Percentiles rank a stretch among this genome's conserved stretches.
Evolutionary conservation across 2,888 invertebrate species (phyloP).

Genomic region (Nomada ferruginata): DNA sequence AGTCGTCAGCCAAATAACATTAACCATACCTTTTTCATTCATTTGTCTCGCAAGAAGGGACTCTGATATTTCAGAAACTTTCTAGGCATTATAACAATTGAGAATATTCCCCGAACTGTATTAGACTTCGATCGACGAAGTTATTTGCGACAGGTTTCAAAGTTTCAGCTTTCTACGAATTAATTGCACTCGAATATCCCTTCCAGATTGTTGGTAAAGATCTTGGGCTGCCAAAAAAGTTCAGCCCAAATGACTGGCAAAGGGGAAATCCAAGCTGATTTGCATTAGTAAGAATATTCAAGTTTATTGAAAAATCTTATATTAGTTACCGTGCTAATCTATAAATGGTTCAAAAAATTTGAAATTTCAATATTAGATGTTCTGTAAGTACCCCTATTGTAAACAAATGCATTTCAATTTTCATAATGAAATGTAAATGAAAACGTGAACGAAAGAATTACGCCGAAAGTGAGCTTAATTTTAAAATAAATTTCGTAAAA

Average conservation of each 20-base stretch:
- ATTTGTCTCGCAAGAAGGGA: too few species aligned
- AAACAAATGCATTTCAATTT: too few species aligned
- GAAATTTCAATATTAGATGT: too few species aligned
- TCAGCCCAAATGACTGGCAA: background rate
- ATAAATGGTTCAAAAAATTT: too few species aligned
- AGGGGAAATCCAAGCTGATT: background rate
- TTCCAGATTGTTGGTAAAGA: constrained; percentile 25
- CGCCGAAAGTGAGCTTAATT: too few species aligned
- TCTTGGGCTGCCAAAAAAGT: background rate
- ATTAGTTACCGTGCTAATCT: too few species aligned
- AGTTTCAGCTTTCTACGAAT: constrained; percentile 8
- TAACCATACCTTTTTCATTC: background rate
- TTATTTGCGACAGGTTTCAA: background rate
- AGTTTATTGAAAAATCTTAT: background rate
- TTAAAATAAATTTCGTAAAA: background rate
- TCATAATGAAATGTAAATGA: background rate
- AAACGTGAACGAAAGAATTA: background rate
- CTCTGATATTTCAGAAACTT: background rate
- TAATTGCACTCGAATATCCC: constrained; percentile 35
- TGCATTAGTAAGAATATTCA: background rate
- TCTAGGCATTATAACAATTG: background rate
- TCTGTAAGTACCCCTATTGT: too few species aligned
- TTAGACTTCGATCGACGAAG: constrained; percentile 26
- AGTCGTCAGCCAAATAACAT: background rate
- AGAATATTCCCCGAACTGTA: constrained; percentile 15